Conservation (phyloP, 2,888 invertebrate species). For the Sylvicola cinctus region DNA sequence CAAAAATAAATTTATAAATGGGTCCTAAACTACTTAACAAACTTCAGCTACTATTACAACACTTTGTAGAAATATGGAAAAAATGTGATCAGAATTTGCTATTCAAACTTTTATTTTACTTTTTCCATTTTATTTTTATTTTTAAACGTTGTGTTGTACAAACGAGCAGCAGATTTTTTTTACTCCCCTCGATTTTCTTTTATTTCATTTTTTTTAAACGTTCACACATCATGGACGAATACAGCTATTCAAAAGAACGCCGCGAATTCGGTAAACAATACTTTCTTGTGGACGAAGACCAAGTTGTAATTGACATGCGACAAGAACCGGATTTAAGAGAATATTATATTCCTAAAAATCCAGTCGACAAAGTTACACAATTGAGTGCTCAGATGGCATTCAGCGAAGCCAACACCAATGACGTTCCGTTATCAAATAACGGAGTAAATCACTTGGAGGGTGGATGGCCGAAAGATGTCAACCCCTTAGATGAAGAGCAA, state of each 20-base stretch:
- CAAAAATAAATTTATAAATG: too few relatives aligned
- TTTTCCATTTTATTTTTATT: too few relatives aligned
- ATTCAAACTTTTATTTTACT: too few relatives aligned
- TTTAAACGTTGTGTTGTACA: too few relatives aligned
- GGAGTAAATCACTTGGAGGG: constrained; percentile 60
- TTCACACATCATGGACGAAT: not conserved
- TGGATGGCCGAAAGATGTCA: constrained; percentile 66
- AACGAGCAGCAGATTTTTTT: too few relatives aligned
- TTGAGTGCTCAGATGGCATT: constrained; percentile 30
- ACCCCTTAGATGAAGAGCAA: constrained; percentile 43
- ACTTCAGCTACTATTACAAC: too few relatives aligned
- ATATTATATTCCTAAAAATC: constrained; percentile 36
- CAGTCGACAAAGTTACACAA: constrained; percentile 39
- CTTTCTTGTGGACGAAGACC: constrained; percentile 45
- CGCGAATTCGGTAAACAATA: constrained; percentile 50
- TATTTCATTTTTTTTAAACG: too few relatives aligned
- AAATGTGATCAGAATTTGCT: too few relatives aligned
- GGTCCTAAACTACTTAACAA: too few relatives aligned
- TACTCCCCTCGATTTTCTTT: too few relatives aligned
- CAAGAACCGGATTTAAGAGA: constrained; percentile 33
- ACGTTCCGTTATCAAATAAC: not conserved
- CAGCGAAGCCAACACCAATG: constrained; percentile 14
- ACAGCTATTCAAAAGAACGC: constrained; percentile 29
- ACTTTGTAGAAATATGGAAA: too few relatives aligned
- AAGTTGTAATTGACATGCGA: constrained; percentile 39